Evolutionary conservation across 2,888 invertebrate genomes (phyloP), one percentile per base, ranked within the genome.

Genomic region (Dysmachus trigonus): DNA sequence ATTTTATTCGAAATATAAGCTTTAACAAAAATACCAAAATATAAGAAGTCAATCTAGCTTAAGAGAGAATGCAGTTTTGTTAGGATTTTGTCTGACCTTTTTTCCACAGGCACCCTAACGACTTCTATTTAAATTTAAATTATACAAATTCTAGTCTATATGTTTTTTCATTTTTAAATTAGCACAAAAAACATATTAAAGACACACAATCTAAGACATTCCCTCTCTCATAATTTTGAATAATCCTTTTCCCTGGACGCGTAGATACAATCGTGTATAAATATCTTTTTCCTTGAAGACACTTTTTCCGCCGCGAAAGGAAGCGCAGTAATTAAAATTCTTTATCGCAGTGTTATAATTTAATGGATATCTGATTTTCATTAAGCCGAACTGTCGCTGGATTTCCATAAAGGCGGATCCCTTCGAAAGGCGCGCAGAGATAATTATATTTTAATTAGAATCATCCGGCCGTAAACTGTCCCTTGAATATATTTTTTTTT

Each of bases 371-470:
- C 87, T 86, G 87, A 87, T 87, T 87, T 87, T 87, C 87, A 87
- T 86, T 87, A 87, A 86, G 27, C 76, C 85, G 85, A 31, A 83
- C 62, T 86, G 71, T 72, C 83, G 73, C 85, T 74, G 82, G 87
- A 86, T 90, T 91, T 90, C 90, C 91, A 90, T 91, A 89, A 90
- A 90, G 90, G 90, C 90, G 90, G 91, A 90, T 91, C 90, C 74
- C 74, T 85, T 85, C 90, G 89, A 90, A 90, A 90, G 91, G 90
- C 90, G 91, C 91, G 89, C 90, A 90, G 90, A 91, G 90, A 92
- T 92, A 92, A 92, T 92, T 92, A 92, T 92, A 92, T 91, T 92
- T 92, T 92, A 92, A 92, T 92, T 92, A 92, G 92, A 92, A 92
- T 92, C 92, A 92, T 92, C 92, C 91, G 92, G 91, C 92, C 91